Evolutionary conservation across 2,888 invertebrate species (phyloP), one percentile per base, ranked within the genome.

Genomic region (Lycaena phlaeas): DNA sequence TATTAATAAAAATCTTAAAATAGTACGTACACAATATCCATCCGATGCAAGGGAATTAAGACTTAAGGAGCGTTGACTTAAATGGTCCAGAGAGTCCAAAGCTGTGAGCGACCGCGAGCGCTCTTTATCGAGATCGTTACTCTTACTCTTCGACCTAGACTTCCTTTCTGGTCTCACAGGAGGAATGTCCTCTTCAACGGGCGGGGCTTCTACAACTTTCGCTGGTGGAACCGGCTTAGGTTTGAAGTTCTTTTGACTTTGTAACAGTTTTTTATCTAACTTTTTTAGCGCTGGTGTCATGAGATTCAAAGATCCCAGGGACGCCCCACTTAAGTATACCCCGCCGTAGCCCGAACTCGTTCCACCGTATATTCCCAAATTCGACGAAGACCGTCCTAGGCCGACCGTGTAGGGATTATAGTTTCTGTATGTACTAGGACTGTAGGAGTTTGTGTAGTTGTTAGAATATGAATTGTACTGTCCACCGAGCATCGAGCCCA

Each of bases 11-110:
- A n/a, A n/a, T n/a, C n/a, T n/a, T n/a, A 15, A 36, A 53, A 75
- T 22, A 5, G n/a, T 37, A 48, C 92, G 87, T 92, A 94, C 94
- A 86, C 88, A 89, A 64, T 94, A 94, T 84, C 94, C 94, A 79
- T 94, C 94, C 45, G 94, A 94, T 56, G 91, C 89, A 47, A 91
- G 81, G 9, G 91, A 91, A 36, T 87, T 89, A 52, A 90, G 86
- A 68, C 91, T 91, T 44, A 89, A 68, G 2, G 90, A 89, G 40
- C 89, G 78, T 50, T 68, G 85, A 61, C 54, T 85, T 62, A 86
- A 75, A 9, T 59, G 54, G 3, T 57, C 68, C 22, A 59, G 36
- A 1, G 65, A 63, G 38, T 76, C 76, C 38, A 82, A 65, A 5
- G 76, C 69, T 42, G 66, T 75, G 26, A 82, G 69, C 14, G 84